These are phyloP conservation scores for Rhinopomastus cyanomelas DNA, from an alignment of 2,113 vertebrate genomes.

Conservation along the genomic window DNA sequence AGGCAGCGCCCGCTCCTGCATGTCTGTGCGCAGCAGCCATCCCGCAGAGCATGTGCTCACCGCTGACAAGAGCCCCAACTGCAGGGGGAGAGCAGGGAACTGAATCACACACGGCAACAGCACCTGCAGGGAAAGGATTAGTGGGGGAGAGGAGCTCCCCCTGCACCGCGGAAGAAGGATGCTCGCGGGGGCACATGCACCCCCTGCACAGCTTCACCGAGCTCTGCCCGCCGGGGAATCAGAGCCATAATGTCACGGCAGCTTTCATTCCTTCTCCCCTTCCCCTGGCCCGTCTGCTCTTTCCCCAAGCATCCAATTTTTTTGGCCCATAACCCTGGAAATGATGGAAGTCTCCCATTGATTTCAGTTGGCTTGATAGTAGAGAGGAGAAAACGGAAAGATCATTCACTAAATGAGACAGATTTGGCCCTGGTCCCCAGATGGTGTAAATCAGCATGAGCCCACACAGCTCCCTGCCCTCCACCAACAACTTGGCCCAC, in stretches of 20 bases:
- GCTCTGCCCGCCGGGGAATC: slow-evolving; percentile 18
- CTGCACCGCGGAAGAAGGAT: neutral
- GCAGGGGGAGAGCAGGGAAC: neutral
- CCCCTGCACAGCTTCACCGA: neutral
- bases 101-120: slow-evolving; percentile 44
- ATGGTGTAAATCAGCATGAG: slow-evolving; percentile 20
- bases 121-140: slow-evolving; percentile 5
- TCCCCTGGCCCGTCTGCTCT: slow-evolving; percentile 14
- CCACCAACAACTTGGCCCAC: slow-evolving; percentile 13
- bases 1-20: neutral
- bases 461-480: neutral
- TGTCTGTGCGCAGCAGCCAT: neutral
- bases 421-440: slow-evolving; percentile 35
- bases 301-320: slow-evolving; percentile 31
- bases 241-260: slow-evolving; percentile 22
- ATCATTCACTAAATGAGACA: slow-evolving; percentile 42
- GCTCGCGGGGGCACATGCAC: neutral
- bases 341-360: slow-evolving; percentile 46
- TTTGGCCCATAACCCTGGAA: slow-evolving; percentile 59
- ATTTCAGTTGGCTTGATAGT: slow-evolving; percentile 58
- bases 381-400: slow-evolving; percentile 50
- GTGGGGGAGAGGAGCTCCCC: neutral
- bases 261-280: slow-evolving; percentile 20
- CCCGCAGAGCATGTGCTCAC: slow-evolving; percentile 2
- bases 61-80: neutral